A percentile compares a stretch with the other conserved stretches of the same genome.
Evolutionary conservation across 2,113 vertebrate species (phyloP).

Genomic region (Labeo rohita): DNA sequence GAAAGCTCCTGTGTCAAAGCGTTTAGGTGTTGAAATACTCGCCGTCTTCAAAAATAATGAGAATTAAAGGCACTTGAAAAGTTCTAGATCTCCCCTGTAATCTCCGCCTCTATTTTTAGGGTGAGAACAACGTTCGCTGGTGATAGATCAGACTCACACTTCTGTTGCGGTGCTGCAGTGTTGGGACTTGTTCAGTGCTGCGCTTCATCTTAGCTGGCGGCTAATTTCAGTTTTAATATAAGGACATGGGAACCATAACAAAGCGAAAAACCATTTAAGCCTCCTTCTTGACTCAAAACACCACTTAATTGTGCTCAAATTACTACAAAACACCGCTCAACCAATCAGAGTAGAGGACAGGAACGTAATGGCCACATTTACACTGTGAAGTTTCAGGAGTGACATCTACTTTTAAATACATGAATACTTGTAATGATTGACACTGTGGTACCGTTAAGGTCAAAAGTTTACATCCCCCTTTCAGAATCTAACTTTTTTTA

Average conservation of each 20-base stretch:
- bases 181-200: constrained; percentile 34
- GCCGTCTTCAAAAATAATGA: not conserved
- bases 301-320: not conserved
- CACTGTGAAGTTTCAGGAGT: too few species aligned
- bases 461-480: too few species aligned
- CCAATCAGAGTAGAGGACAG: not conserved
- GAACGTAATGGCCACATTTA: not conserved
- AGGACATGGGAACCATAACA: not conserved
- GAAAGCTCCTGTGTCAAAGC: not conserved
- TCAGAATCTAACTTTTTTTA: too few species aligned
- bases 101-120: constrained; percentile 34
- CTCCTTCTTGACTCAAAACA: not conserved
- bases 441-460: too few species aligned
- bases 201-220: not conserved
- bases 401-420: too few species aligned
- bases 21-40: not conserved
- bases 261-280: not conserved
- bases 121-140: constrained; percentile 16
- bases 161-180: not conserved
- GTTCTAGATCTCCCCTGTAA: not conserved
- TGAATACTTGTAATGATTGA: too few species aligned
- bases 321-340: not conserved
- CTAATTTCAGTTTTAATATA: not conserved
- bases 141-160: constrained; percentile 1
- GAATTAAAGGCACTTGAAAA: not conserved